Base-by-base conservation (phyloP, 2,797 vertebrate species). In the Cephalopachus bancanus region DNA sequence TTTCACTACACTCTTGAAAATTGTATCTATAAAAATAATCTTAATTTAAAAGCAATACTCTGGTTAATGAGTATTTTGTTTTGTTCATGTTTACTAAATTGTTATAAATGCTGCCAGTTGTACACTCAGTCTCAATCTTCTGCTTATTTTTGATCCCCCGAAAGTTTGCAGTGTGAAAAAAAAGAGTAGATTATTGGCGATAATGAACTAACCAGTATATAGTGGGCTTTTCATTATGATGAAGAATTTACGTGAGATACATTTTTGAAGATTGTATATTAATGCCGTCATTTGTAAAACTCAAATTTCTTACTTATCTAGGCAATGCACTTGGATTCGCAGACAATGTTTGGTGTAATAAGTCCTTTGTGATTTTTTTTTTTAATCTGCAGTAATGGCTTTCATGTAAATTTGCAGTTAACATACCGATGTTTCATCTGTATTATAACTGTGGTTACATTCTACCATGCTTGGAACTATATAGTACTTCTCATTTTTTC, bases 21-120 rank as follows among this genome's bases (percentile, higher is more conserved):
- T 57, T 65, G 49, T n/a, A 76, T 72, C 53, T 33, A 8, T 59
- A 89, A 53, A 94, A 72, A 55, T 76, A 4, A 84, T 62, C 74
- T 95, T 51, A 33, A 9, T 83, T 88, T 87, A 55, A 91, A 93
- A 91, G 7, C 37, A 84, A 44, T 51, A 30, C 15, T 26, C 28
- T 17, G 33, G 17, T 57, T 72, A 57, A 62, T 90, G 3, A 44
- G 4, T 55, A 49, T 78, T 93, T 79, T 3, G 37, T 16, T 94
- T 91, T 37, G 16, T 44, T 90, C 44, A 51, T 91, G 44, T 55
- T 96, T 83, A 79, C 10, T 53, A 69, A 81, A 89, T 44, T 79
- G 26, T 0, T 75, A 0, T 28, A 74, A 79, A 44, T 53, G 12
- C 72, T 83, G 84, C 49, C 83, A 75, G 37, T 19, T 65, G 16